A percentile compares a stretch with the other conserved stretches of the same genome.
Evolutionary conservation across 35 echinoderm and acorn worm genomes (phyloP).

Genomic region (Heliocidaris tuberculata): DNA sequence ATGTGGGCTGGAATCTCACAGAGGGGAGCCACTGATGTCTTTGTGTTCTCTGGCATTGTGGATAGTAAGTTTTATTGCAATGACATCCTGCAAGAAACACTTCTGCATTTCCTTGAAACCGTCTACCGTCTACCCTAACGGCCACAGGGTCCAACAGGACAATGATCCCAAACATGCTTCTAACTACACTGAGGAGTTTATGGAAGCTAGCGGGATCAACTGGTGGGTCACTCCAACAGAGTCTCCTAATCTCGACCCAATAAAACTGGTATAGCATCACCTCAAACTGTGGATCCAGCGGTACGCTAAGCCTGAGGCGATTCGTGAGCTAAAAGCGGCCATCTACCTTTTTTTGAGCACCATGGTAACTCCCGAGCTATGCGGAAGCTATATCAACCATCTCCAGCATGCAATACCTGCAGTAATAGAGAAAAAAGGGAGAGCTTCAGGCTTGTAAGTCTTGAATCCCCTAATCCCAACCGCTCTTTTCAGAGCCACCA

Average conservation of each 20-base stretch:
- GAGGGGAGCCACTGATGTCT: slow-evolving; percentile 51
- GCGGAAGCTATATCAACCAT: too few relatives aligned
- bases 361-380: too few relatives aligned
- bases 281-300: too few relatives aligned
- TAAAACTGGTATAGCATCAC: slow-evolving; percentile 63
- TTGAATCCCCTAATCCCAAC: too few relatives aligned
- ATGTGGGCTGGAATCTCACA: slow-evolving; percentile 65
- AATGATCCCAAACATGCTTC: slow-evolving; percentile 63
- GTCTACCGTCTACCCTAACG: slow-evolving; percentile 37
- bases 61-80: slow-evolving; percentile 53
- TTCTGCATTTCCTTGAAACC: slow-evolving; percentile 35
- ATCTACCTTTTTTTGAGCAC: too few relatives aligned
- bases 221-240: slow-evolving; percentile 72
- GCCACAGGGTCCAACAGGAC: slow-evolving; percentile 45
- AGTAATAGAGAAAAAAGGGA: too few relatives aligned
- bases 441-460: too few relatives aligned
- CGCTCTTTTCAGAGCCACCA: too few relatives aligned
- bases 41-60: slow-evolving; percentile 63
- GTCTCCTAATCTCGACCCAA: slow-evolving; percentile 65
- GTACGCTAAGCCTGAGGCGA: too few relatives aligned
- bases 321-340: too few relatives aligned
- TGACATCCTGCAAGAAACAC: slow-evolving; percentile 41
- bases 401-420: too few relatives aligned
- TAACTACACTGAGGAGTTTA: too few relatives aligned
- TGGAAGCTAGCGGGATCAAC: slow-evolving; percentile 39